Conservation (phyloP, 1,140 invertebrate genomes). For the Aphaenogaster floridana region DNA sequence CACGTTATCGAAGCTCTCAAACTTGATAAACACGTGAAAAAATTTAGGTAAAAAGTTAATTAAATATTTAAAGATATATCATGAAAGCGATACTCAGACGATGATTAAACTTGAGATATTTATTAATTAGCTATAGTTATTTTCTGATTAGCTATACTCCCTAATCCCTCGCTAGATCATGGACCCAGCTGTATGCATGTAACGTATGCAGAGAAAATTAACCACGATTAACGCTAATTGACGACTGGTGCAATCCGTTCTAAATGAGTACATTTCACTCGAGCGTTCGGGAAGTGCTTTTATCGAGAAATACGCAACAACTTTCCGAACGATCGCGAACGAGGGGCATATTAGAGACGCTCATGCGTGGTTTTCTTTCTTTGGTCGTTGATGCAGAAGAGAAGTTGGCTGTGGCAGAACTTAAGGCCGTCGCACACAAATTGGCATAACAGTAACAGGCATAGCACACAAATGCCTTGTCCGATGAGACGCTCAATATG, state of each 20-base stretch:
- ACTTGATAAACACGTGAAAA: slow-evolving; percentile 12
- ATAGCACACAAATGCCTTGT: not conserved
- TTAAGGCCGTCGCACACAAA: slow-evolving; percentile 28
- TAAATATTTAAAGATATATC: not conserved
- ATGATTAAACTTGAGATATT: not conserved
- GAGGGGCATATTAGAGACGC: slow-evolving; percentile 59
- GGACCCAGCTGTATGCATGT: slow-evolving; percentile 9
- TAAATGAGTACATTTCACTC: slow-evolving; percentile 65
- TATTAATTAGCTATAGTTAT: not conserved
- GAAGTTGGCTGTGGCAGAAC: slow-evolving; percentile 57
- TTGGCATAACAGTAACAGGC: slow-evolving; percentile 38
- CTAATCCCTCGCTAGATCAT: not conserved
- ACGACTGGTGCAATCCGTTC: slow-evolving; percentile 57
- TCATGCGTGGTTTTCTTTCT: slow-evolving; percentile 65
- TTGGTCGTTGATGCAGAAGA: slow-evolving; percentile 65
- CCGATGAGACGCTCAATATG: not conserved
- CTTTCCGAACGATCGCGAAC: slow-evolving; percentile 58
- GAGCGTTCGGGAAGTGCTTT: slow-evolving; percentile 53
- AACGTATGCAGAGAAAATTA: slow-evolving; percentile 41
- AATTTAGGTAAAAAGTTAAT: not conserved
- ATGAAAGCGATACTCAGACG: not conserved
- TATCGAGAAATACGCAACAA: slow-evolving; percentile 61
- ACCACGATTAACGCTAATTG: slow-evolving; percentile 50
- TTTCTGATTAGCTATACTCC: slow-evolving; percentile 10
- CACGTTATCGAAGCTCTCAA: not conserved